Evolutionary conservation across 2,888 invertebrate species (phyloP), one percentile per base, ranked within the genome.

Genomic region (Drosophila aldrichi): DNA sequence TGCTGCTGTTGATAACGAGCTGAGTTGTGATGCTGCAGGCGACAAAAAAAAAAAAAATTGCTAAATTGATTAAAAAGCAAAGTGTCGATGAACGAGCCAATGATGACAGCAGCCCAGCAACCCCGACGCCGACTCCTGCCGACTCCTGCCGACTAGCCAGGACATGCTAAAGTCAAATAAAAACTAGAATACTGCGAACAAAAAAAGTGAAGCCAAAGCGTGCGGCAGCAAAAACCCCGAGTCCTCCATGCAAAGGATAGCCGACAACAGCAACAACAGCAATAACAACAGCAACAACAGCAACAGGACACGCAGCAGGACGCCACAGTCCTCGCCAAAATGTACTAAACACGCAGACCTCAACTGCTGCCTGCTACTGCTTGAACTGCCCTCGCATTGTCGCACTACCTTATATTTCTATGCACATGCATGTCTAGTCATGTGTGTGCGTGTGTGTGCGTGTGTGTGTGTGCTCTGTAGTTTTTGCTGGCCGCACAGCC

Each of bases 21-120:
- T 58, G 46, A 74, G 77, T 69, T 77, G 62, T 52, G 54, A 16
- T 48, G 59, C 71, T 65, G 64, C 55, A 43, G 64, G 71, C 70
- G n/a, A n/a, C n/a, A n/a, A n/a, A n/a, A n/a, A n/a, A n/a, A n/a
- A n/a, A n/a, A 81, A 80, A 82, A 81, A 79, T 85, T 88, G 90
- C 71, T 88, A 90, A 90, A 91, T 90, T 90, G 90, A 90, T 90
- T 90, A 91, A 88, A 91, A 88, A 87, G 87, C 85, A 89, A 91
- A 91, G 86, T 86, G 86, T 88, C 86, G 86, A 85, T 89, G 86
- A 86, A 85, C 81, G 89, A 87, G 86, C 82, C 89, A 84, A 84
- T 89, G 82, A 89, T 87, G 89, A 85, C 85, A 84, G 89, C 89
- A 68, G 56, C 61, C 63, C 69, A 67, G 56, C 3, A 59, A 48